Percentiles rank a stretch among this genome's conserved stretches.
Evolutionary conservation across 1,140 invertebrate genomes (phyloP).

Genomic region (Limonius californicus): DNA sequence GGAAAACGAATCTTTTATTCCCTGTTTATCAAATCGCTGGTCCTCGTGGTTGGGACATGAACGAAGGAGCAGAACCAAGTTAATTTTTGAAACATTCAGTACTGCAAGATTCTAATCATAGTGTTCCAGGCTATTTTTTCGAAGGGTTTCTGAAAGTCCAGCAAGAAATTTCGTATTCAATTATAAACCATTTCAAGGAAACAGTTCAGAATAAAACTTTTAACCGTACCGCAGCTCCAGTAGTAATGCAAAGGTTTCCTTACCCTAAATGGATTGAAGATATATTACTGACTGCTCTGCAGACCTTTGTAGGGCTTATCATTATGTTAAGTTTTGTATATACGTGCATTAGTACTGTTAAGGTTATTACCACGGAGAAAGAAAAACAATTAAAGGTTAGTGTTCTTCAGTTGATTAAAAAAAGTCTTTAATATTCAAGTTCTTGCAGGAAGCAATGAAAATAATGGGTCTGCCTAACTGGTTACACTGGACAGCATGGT

Average conservation of each 20-base stretch:
- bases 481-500: slow-evolving; percentile 83
- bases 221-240: slow-evolving; percentile 51
- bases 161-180: slow-evolving; percentile 53
- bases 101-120: neutral
- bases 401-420: slow-evolving; percentile 44
- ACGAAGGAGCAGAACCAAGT: slow-evolving; percentile 12
- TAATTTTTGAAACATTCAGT: neutral
- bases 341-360: slow-evolving; percentile 74
- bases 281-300: slow-evolving; percentile 61
- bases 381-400: slow-evolving; percentile 61
- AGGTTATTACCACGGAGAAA: slow-evolving; percentile 60
- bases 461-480: slow-evolving; percentile 81
- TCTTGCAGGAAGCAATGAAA: slow-evolving; percentile 78
- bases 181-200: slow-evolving; percentile 14
- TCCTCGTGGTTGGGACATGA: slow-evolving; percentile 2
- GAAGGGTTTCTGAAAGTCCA: slow-evolving; percentile 70
- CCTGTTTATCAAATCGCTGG: slow-evolving; percentile 16
- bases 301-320: slow-evolving; percentile 68
- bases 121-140: slow-evolving; percentile 58
- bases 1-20: slow-evolving; percentile 17
- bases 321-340: slow-evolving; percentile 76
- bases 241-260: slow-evolving; percentile 64
- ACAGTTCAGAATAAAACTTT: slow-evolving; percentile 49
- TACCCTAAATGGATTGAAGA: slow-evolving; percentile 72
- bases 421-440: slow-evolving; percentile 50